A percentile compares a stretch with the other conserved stretches of the same genome.
Conservation (phyloP, 2,113 vertebrate species). For the Tachysurus vachellii region DNA sequence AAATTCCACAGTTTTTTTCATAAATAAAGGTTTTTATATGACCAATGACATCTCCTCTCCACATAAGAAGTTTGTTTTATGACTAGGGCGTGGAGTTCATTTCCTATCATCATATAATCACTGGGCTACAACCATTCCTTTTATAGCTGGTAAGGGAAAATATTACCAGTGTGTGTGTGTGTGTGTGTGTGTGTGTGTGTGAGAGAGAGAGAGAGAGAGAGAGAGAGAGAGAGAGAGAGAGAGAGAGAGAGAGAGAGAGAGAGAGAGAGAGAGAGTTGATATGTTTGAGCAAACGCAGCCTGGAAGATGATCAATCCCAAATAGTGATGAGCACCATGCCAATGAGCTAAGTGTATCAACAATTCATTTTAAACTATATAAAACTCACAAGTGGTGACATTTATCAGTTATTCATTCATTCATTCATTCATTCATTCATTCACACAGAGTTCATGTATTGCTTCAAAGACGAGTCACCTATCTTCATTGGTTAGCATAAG, state of each 20-base stretch:
- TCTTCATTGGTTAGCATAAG: constrained; percentile 4
- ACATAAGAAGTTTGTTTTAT: constrained; percentile 9
- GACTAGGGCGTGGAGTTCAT: constrained; percentile 19
- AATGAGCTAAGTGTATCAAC: constrained; percentile 56
- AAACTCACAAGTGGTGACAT: constrained; percentile 59
- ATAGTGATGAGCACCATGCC: constrained; percentile 64
- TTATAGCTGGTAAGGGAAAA: constrained; percentile 34
- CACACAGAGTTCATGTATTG: background rate
- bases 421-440: background rate
- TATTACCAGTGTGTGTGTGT: constrained; percentile 1
- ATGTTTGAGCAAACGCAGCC: constrained; percentile 52
- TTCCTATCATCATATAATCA: constrained; percentile 23
- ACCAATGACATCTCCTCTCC: background rate
- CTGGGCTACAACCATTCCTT: background rate
- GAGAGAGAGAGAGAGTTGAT: constrained; percentile 29
- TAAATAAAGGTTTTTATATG: background rate
- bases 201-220: background rate
- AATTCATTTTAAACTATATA: constrained; percentile 48
- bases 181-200: background rate
- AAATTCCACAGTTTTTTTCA: background rate
- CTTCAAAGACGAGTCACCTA: constrained; percentile 5
- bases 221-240: background rate
- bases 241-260: constrained; percentile 36
- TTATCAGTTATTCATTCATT: background rate
- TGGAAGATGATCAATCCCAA: constrained; percentile 57